A percentile compares a stretch with the other conserved stretches of the same genome.
Conservation (phyloP, 2,797 vertebrate genomes). For the Molothrus aeneus region DNA sequence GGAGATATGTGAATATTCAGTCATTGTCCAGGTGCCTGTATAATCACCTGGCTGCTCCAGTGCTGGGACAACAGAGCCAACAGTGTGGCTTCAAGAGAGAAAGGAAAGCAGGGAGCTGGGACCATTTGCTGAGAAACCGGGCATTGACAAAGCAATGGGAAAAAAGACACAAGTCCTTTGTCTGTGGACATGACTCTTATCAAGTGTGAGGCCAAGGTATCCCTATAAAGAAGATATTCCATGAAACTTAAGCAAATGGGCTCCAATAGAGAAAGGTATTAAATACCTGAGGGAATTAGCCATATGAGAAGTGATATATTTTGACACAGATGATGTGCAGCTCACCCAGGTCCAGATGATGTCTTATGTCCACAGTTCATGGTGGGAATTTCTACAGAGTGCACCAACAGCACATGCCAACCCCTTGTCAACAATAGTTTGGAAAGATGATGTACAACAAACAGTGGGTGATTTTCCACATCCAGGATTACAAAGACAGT, state of each 20-base stretch:
- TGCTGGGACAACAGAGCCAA: background rate
- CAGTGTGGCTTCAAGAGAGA: background rate
- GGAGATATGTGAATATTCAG: background rate
- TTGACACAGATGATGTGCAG: rapidly evolving
- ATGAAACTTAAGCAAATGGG: background rate
- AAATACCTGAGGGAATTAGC: background rate
- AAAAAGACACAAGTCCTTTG: background rate
- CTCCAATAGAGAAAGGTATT: background rate
- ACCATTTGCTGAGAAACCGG: background rate
- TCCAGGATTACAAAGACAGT: background rate
- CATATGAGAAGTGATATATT: background rate
- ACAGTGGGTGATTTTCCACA: background rate
- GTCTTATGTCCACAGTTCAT: background rate
- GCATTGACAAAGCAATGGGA: background rate
- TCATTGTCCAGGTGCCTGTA: background rate
- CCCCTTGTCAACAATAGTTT: background rate
- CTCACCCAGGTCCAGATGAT: background rate
- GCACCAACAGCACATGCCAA: rapidly evolving
- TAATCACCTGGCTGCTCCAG: background rate
- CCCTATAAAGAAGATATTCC: background rate
- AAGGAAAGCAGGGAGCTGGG: background rate
- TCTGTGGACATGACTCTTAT: background rate
- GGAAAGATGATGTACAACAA: background rate
- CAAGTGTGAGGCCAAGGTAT: background rate
- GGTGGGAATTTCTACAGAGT: background rate